Conservation (phyloP, 2,797 vertebrate species). For the Amblyopsis hoosieri region DNA sequence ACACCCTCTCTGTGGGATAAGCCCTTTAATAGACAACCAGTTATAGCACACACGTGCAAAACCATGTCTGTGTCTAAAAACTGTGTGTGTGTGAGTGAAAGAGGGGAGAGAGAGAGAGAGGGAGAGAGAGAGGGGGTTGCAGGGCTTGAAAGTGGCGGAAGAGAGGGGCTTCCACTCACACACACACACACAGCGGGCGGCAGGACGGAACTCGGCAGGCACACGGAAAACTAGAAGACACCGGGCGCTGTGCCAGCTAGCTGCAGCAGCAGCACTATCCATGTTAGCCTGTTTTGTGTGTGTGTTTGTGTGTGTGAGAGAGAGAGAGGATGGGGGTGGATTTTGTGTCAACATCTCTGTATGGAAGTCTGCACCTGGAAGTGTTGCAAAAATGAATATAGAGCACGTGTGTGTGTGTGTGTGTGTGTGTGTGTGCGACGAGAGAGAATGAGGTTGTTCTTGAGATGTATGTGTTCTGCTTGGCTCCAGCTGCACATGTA, state of each 20-base stretch:
- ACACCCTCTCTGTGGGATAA: neutral
- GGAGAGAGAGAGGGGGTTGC: neutral
- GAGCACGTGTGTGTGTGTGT: neutral
- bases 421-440: neutral
- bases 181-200: neutral
- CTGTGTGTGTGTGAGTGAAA: neutral
- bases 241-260: too few species aligned
- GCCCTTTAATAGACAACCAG: constrained; percentile 1
- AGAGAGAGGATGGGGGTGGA: neutral
- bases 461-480: constrained; percentile 1
- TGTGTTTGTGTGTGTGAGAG: neutral
- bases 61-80: constrained; percentile 1
- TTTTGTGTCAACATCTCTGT: constrained; percentile 2
- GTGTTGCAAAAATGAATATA: constrained; percentile 4
- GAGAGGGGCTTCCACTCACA: too few species aligned
- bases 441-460: neutral
- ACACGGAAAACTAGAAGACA: neutral
- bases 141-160: neutral
- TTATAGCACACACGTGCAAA: constrained; percentile 11
- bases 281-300: neutral
- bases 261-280: too few species aligned
- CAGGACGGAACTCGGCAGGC: neutral
- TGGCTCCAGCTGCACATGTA: neutral
- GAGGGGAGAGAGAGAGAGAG: neutral
- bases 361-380: constrained; percentile 3